Evolutionary conservation across 2,888 invertebrate species (phyloP), one percentile per base, ranked within the genome.

Genomic region (Coremacera marginata): DNA sequence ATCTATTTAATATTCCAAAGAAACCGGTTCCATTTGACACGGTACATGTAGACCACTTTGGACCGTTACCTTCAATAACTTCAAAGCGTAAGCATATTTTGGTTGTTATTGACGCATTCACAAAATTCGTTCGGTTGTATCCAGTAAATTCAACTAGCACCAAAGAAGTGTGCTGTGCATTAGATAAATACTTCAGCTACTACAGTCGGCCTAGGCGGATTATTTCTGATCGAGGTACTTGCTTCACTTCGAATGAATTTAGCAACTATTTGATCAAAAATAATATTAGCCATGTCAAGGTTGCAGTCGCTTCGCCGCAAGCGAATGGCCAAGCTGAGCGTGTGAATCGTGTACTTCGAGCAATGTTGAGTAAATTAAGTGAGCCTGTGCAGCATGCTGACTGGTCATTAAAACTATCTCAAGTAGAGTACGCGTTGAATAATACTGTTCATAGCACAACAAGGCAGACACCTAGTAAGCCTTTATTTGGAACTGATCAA

Each of bases 231-330:
- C 44, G 49, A 14, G 73, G 63, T 9, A 62, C 25, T 16, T 49
- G 62, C 5, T 73, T 79, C 52, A 79, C 77, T 11, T 74, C 75
- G 3, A 4, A 37, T 37, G 79, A 75, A 34, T 77, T 79, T 75
- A 44, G 19, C 7, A 27, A 34, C 5, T 79, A 71, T 55, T 14
- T 63, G 9, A 5, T 62, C 22, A 31, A 65, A 49, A n/a, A 76
- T 9, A 72, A 77, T 25, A 77, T 79, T 51, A 22, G 22, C 0
- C 76, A 76, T 65, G 62, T 76, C 2, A 78, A 77, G 60, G 37
- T 78, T 5, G 78, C 73, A 4, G 68, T 76, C n/a, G 78, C 65
- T 5, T 78, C 78, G 9, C 78, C 76, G 27, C 74, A 77, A 63
- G 71, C 79, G 8, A 77, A 79, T 19, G 70, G 77, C 5, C 77